Evolutionary conservation across 1,140 invertebrate species (phyloP).

Genomic region (Drosophila guanche): DNA sequence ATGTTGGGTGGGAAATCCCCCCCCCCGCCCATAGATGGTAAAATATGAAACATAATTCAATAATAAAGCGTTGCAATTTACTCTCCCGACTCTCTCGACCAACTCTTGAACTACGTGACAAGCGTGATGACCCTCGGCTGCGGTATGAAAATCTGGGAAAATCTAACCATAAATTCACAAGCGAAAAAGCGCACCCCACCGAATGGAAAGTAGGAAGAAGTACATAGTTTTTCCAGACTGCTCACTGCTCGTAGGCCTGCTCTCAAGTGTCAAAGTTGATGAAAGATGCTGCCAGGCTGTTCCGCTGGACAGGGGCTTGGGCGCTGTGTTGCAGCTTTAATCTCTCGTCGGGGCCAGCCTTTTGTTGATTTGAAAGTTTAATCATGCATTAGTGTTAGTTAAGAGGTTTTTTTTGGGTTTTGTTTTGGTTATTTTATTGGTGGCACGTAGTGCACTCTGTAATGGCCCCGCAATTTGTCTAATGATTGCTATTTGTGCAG

Average conservation of each 20-base stretch:
- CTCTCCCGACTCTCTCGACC: slow-evolving; percentile 19
- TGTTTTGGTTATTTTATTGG: slow-evolving; percentile 37
- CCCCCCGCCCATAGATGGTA: slow-evolving; percentile 10
- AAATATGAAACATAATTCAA: slow-evolving; percentile 59
- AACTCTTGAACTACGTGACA: slow-evolving; percentile 56
- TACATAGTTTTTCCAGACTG: slow-evolving; percentile 18
- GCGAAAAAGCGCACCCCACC: slow-evolving; percentile 22
- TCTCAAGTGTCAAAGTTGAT: slow-evolving; percentile 68
- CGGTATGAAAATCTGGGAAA: slow-evolving; percentile 46
- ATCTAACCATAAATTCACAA: slow-evolving; percentile 43
- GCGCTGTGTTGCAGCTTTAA: slow-evolving; percentile 5
- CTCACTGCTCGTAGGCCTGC: slow-evolving; percentile 11
- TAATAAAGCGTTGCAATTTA: slow-evolving; percentile 58
- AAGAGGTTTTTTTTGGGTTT: slow-evolving; percentile 42
- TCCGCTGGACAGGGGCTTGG: background rate
- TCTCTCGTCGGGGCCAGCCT: slow-evolving; percentile 16
- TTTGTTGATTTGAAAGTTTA: slow-evolving; percentile 70
- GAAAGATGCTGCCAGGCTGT: slow-evolving; percentile 38
- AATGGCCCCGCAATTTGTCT: slow-evolving; percentile 58
- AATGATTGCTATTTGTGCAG: slow-evolving; percentile 62
- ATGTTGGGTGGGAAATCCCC: slow-evolving; percentile 18
- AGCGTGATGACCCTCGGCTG: slow-evolving; percentile 58
- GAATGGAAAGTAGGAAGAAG: slow-evolving; percentile 46
- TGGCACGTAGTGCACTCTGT: slow-evolving; percentile 56
- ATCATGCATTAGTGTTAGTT: slow-evolving; percentile 56